Conservation (phyloP, 2,797 vertebrate genomes). For the Phoebastria nigripes region DNA sequence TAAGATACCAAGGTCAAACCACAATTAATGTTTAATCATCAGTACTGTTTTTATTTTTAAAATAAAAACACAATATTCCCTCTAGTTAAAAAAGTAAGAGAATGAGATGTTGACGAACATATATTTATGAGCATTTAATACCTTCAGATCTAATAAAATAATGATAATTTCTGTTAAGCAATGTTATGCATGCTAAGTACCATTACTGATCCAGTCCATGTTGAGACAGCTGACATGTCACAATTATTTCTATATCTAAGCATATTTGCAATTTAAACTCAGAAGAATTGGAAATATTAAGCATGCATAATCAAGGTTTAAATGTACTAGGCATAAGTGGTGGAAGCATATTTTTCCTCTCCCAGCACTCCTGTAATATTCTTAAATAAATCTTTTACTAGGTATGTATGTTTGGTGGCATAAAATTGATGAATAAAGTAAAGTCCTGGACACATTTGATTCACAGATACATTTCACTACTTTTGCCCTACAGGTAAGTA, state of each 20-base stretch:
- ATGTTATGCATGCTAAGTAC: neutral
- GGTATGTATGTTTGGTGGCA: neutral
- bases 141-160: neutral
- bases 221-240: neutral
- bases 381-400: neutral
- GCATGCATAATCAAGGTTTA: constrained; percentile 29
- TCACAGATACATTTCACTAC: neutral
- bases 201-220: neutral
- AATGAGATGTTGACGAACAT: neutral
- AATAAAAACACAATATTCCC: neutral
- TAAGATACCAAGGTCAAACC: neutral
- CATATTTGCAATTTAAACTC: constrained; percentile 40
- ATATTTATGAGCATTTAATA: neutral
- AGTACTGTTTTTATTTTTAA: neutral
- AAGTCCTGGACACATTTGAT: neutral
- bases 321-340: neutral
- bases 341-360: neutral
- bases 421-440: neutral
- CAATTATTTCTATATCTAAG: constrained; percentile 23
- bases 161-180: neutral
- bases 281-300: constrained; percentile 23
- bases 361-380: neutral
- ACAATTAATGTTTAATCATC: constrained; percentile 11
- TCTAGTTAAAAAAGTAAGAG: neutral
- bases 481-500: neutral